phyloP scores from a whole-genome alignment of 2,797 vertebrate species.

The Anguilla marmorata region DNA sequence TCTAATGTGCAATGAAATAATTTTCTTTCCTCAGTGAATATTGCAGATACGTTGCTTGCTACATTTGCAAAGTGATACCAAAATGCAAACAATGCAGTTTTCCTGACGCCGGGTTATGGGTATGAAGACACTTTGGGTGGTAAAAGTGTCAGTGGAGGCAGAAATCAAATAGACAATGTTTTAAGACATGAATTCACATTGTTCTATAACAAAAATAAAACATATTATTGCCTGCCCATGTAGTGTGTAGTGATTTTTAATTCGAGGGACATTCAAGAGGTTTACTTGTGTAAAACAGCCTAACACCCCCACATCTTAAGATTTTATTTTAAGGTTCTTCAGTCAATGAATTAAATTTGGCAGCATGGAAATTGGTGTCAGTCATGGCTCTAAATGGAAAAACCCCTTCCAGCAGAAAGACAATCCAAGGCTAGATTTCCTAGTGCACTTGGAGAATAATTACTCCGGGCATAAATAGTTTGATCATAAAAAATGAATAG shows the following conservation, averaged over 20 bases:
- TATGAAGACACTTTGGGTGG: neutral
- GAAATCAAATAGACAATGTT: slow-evolving; percentile 6
- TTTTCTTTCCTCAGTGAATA: neutral
- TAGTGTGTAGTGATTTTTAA: slow-evolving; percentile 25
- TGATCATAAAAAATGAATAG: slow-evolving; percentile 11
- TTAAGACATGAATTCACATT: slow-evolving; percentile 40
- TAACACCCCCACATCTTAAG: neutral
- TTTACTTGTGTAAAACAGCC: slow-evolving; percentile 19
- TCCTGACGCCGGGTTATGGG: neutral
- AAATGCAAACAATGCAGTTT: slow-evolving; percentile 18
- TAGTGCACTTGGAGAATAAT: slow-evolving; percentile 12
- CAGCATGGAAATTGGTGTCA: neutral
- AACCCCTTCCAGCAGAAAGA: neutral
- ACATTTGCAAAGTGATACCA: neutral
- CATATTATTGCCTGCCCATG: slow-evolving; percentile 46
- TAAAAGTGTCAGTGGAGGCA: slow-evolving; percentile 12
- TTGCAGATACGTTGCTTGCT: neutral
- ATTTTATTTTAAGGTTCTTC: slow-evolving; percentile 1
- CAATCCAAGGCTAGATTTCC: neutral
- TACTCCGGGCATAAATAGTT: slow-evolving; percentile 1
- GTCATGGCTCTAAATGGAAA: neutral
- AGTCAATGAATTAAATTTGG: neutral
- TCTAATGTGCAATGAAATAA: neutral
- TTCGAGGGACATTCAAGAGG: slow-evolving; percentile 20
- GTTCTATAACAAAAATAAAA: slow-evolving; percentile 32